Conservation (phyloP, 2,888 invertebrate genomes). For the Ypsolopha sequella region DNA sequence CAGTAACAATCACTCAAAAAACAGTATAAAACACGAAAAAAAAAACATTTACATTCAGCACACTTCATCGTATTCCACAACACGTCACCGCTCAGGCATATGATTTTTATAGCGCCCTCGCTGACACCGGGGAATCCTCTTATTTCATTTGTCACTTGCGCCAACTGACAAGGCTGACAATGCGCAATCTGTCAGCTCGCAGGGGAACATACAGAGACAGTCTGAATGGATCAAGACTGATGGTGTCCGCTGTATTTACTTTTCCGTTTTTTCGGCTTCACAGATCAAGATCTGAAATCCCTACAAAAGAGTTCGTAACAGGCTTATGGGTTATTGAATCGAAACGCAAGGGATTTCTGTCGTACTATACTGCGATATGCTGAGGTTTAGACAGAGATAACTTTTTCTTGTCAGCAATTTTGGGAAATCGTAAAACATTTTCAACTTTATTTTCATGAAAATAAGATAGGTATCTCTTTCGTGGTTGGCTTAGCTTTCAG, state of each 20-base stretch:
- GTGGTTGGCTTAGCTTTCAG: no score
- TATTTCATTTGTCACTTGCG: slow-evolving; percentile 59
- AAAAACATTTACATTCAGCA: neutral
- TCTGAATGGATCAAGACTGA: slow-evolving; percentile 32
- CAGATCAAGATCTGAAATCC: slow-evolving; percentile 6
- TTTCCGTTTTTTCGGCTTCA: slow-evolving; percentile 22
- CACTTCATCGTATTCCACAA: neutral
- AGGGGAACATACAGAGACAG: slow-evolving; percentile 10
- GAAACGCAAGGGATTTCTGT: neutral
- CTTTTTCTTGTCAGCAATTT: neutral
- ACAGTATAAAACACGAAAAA: neutral
- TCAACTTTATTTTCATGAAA: no score
- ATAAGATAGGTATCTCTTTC: no score
- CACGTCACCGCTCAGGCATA: slow-evolving; percentile 17
- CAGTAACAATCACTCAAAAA: neutral
- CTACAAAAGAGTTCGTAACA: slow-evolving; percentile 10
- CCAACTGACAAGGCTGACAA: slow-evolving; percentile 40
- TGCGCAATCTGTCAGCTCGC: slow-evolving; percentile 40
- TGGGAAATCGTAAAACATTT: no score
- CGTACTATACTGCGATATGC: neutral
- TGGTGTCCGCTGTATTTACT: slow-evolving; percentile 21
- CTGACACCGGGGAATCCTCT: slow-evolving; percentile 49
- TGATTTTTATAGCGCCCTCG: slow-evolving; percentile 31
- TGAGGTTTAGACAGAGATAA: neutral
- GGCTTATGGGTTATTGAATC: slow-evolving; percentile 8